These are phyloP conservation scores for Gastracanthus pulcherrimus DNA, from an alignment of 2,888 invertebrate species.

Conservation along the genomic window DNA sequence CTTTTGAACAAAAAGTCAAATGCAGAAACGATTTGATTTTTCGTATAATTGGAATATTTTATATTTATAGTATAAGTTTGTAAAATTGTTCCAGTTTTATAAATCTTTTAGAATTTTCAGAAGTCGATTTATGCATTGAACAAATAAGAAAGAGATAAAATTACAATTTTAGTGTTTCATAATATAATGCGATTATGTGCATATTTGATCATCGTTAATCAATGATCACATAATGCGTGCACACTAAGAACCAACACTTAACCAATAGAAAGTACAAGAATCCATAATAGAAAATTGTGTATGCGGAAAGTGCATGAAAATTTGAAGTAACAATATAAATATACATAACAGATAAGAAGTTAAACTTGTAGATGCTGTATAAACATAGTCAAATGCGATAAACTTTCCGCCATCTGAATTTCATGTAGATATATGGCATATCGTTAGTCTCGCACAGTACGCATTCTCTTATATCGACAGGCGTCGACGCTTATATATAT, in stretches of 20 bases:
- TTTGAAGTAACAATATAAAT: neutral
- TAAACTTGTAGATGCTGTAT: neutral
- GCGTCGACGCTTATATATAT: neutral
- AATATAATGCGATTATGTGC: conserved; percentile 2
- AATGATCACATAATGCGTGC: conserved; percentile 12
- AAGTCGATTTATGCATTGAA: neutral
- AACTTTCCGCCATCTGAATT: neutral
- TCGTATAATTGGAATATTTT: too few relatives aligned
- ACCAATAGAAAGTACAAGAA: conserved; percentile 19
- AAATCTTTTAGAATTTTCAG: neutral
- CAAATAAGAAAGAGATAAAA: neutral
- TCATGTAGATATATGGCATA: conserved; percentile 3
- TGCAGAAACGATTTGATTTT: too few relatives aligned
- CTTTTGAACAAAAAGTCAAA: too few relatives aligned
- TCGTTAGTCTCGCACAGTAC: neutral
- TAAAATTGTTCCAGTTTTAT: neutral
- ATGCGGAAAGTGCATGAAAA: neutral
- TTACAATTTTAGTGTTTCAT: neutral
- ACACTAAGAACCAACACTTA: conserved; percentile 16
- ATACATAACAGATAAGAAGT: neutral
- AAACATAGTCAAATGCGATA: neutral
- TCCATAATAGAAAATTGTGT: neutral
- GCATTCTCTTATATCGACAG: neutral
- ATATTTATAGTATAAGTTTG: too few relatives aligned
- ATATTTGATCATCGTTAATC: conserved; percentile 22